A percentile compares a stretch with the other conserved stretches of the same genome.
Conservation (phyloP, 1,140 invertebrate genomes). For the Apis laboriosa region DNA sequence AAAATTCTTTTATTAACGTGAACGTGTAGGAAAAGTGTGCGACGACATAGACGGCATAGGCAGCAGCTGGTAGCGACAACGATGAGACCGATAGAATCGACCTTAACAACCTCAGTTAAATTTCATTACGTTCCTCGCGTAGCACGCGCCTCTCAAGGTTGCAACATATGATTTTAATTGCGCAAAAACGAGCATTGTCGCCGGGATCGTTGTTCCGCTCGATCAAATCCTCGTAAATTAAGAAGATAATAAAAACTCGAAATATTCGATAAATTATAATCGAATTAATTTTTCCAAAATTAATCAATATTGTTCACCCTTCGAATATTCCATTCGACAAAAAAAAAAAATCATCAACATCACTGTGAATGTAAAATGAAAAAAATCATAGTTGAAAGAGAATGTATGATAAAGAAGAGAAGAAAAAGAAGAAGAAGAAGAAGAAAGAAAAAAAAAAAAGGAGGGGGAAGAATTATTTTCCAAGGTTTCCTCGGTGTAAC, state of each 20-base stretch:
- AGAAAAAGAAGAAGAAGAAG: background rate
- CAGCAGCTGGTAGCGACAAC: conserved; percentile 19
- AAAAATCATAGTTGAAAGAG: no score
- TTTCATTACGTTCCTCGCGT: conserved; percentile 51
- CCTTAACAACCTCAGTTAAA: conserved; percentile 62
- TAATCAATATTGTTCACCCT: no score
- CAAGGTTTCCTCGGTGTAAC: conserved; percentile 20
- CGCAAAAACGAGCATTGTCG: conserved; percentile 55
- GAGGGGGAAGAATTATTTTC: background rate
- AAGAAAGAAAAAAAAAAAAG: background rate
- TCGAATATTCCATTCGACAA: background rate
- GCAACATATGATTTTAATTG: conserved; percentile 57
- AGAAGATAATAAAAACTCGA: no score
- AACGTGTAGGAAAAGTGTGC: background rate
- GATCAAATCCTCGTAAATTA: background rate
- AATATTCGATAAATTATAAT: no score
- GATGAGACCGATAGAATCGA: conserved; percentile 52
- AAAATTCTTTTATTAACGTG: background rate
- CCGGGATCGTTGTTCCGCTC: conserved; percentile 42
- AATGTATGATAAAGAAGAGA: no score
- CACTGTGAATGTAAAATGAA: no score
- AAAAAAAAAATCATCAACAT: background rate
- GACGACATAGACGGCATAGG: conserved; percentile 25
- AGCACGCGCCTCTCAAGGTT: conserved; percentile 52
- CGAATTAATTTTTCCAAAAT: no score